Base-by-base conservation (phyloP, 2,113 vertebrate genomes). In the Polyodon spathula region DNA sequence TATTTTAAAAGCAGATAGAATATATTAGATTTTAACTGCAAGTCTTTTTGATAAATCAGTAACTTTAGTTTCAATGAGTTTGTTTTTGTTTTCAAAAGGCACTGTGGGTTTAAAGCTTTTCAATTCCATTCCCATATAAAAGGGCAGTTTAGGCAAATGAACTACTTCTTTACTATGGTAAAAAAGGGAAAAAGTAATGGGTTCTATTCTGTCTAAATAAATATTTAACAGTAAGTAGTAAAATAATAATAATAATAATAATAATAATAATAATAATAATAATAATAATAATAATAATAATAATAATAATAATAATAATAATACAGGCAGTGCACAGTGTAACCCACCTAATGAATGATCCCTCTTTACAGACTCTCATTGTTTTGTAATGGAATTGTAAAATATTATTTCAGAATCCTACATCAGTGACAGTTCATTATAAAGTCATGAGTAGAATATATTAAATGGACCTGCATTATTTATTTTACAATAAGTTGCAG, bases 61-160 rank as follows among this genome's bases (percentile, higher is more conserved):
- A 27, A 27, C 27, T 27, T 27, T 27, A 2, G 27, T 27, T 27
- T 27, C 27, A 27, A 27, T 27, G 27, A 27, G 27, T 27, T 27
- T 27, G 27, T 27, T 27, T 27, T 27, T 27, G 27, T 3, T 27
- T 27, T 27, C 27, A 27, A 27, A 27, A 27, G 27, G 27, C 27
- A 3, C 27, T 27, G 27, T 27, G 41, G 41, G 9, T 52, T 55
- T n/a, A 66, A 57, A 65, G 37, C 3, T 37, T 53, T 64, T 57
- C 64, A 63, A 39, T 64, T 16, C 50, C 61, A 43, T 52, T 51
- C 17, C 37, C 54, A 16, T 17, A 48, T 6, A 42, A 54, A 17
- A 40, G 6, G 27, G 48, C 48, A 50, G 48, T 50, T 50, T 50
- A 50, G 48, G 5, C 11, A 50, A 11, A 27, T 27, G 27, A 27